Evolutionary conservation across 2,888 invertebrate species (phyloP).

Genomic region (Himalopsyche kuldschensis): DNA sequence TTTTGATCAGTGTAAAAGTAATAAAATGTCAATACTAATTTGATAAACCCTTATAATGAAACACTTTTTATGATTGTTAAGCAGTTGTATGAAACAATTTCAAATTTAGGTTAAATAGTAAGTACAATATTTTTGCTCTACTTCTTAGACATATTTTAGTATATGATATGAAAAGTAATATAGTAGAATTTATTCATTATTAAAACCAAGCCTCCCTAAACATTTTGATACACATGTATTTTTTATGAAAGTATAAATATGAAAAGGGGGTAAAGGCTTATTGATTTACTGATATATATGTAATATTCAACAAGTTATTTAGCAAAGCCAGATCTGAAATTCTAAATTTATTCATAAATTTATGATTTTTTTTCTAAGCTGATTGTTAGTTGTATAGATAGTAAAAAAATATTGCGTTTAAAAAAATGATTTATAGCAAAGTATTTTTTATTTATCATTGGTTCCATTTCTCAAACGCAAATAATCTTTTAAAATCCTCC

Average conservation of each 20-base stretch:
- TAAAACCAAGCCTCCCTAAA: constrained; percentile 7
- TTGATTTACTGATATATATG: constrained; percentile 23
- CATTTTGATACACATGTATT: constrained; percentile 21
- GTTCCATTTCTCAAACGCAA: constrained; percentile 14
- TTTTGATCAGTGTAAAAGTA: background rate
- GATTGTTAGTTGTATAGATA: background rate
- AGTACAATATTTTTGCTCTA: background rate
- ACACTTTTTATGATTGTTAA: background rate
- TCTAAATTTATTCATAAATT: background rate
- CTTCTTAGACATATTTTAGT: constrained; percentile 7
- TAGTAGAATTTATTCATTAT: constrained; percentile 10
- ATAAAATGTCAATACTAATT: background rate
- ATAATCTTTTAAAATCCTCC: background rate
- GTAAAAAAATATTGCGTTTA: background rate
- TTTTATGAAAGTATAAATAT: constrained; percentile 32
- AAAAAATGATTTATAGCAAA: background rate
- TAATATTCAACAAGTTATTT: constrained; percentile 11
- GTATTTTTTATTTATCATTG: constrained; percentile 15
- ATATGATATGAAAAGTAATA: constrained; percentile 29
- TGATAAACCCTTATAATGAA: background rate
- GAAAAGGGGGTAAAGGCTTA: constrained; percentile 26
- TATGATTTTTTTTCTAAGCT: background rate
- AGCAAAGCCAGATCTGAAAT: constrained; percentile 25
- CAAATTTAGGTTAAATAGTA: background rate
- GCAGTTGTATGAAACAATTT: background rate